phyloP scores from a whole-genome alignment of 1,140 invertebrate species.

The Drosophila teissieri region DNA sequence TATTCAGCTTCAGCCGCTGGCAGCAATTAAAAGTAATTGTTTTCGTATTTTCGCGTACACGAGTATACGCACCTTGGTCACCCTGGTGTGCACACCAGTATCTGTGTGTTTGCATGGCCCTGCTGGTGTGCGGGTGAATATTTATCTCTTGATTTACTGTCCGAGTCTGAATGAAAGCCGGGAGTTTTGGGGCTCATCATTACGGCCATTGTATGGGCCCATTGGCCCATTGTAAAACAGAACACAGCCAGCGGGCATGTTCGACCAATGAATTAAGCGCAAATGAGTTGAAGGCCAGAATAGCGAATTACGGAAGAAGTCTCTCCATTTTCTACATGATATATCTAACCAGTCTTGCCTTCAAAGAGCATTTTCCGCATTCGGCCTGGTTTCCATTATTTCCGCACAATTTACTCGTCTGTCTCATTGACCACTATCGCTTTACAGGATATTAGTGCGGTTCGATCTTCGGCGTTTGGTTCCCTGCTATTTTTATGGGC shows the following conservation, averaged over 20 bases:
- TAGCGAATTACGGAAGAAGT: background rate
- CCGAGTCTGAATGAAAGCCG: constrained; percentile 20
- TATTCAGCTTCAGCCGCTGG: background rate
- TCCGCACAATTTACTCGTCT: background rate
- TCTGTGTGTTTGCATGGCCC: constrained; percentile 2
- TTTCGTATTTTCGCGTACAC: background rate
- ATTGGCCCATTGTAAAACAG: constrained; percentile 23
- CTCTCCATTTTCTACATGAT: background rate
- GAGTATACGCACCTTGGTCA: background rate
- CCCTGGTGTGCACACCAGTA: constrained; percentile 22
- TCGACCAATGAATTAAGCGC: background rate
- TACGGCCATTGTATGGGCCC: constrained; percentile 29
- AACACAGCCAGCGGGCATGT: constrained; percentile 5
- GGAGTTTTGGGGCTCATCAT: constrained; percentile 47
- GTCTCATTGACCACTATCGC: too few relatives aligned
- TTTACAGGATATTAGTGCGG: constrained; percentile 19
- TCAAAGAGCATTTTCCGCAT: background rate
- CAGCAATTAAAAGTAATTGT: background rate
- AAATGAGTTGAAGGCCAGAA: background rate
- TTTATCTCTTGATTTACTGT: constrained; percentile 81
- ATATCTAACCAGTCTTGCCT: too few relatives aligned
- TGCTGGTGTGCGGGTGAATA: constrained; percentile 30
- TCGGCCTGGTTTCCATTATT: background rate
- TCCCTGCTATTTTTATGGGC: background rate
- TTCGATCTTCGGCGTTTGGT: background rate